These are phyloP conservation scores for Busseola fusca DNA, from an alignment of 2,888 invertebrate species.

Conservation along the genomic window DNA sequence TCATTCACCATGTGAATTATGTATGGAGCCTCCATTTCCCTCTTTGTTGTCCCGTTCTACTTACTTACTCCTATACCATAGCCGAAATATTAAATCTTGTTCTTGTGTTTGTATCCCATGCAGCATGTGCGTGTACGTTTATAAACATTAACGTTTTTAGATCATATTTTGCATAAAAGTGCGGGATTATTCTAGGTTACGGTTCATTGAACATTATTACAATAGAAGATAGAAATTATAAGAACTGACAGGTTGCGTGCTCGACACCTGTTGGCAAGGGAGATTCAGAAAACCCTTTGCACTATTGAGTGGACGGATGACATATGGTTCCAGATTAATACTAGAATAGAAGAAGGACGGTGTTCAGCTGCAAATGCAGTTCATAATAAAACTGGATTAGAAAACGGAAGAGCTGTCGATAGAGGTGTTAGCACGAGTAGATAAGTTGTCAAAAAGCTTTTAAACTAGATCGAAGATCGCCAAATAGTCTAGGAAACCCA, in stretches of 20 bases:
- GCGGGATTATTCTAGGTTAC: slow-evolving; percentile 25
- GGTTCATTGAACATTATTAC: slow-evolving; percentile 52
- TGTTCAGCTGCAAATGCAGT: slow-evolving; percentile 23
- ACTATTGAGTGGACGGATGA: slow-evolving; percentile 14
- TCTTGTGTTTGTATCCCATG: slow-evolving; percentile 46
- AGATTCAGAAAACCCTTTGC: slow-evolving; percentile 24
- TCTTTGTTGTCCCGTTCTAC: slow-evolving; percentile 79
- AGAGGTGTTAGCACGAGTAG: slow-evolving; percentile 75
- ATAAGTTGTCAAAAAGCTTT: slow-evolving; percentile 86
- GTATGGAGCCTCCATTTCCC: slow-evolving; percentile 84
- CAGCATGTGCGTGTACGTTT: slow-evolving; percentile 41
- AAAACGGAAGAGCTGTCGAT: slow-evolving; percentile 61
- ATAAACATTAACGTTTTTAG: slow-evolving; percentile 41
- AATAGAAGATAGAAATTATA: slow-evolving; percentile 50
- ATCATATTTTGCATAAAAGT: slow-evolving; percentile 47
- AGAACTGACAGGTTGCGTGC: slow-evolving; percentile 52
- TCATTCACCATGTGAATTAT: slow-evolving; percentile 89
- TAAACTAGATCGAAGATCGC: slow-evolving; percentile 79
- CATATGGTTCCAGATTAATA: slow-evolving; percentile 8
- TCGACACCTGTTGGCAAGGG: slow-evolving; percentile 39
- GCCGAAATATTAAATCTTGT: slow-evolving; percentile 56
- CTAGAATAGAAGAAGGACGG: not conserved
- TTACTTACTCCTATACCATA: slow-evolving; percentile 64
- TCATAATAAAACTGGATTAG: slow-evolving; percentile 42
- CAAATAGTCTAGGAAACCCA: slow-evolving; percentile 80